Evolutionary conservation across 2,888 invertebrate genomes (phyloP), one percentile per base, ranked within the genome.

Genomic region (Caprella mutica): DNA sequence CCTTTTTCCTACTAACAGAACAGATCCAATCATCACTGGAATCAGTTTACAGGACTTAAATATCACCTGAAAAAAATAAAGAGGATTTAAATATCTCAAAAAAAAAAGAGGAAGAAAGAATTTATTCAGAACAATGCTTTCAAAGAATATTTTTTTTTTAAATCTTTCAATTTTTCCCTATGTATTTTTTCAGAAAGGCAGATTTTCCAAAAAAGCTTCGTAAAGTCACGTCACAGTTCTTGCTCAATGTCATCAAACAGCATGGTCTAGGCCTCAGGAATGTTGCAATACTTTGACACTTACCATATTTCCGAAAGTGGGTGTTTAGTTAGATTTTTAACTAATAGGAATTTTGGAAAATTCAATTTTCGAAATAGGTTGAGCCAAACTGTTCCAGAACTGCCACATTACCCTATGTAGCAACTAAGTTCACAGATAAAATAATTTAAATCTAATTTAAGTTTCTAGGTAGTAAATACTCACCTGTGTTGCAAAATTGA

Each of bases 31-130:
- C 71, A 97, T 80, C 0, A 96, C 96, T 0, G 96, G 96, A 68
- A 96, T 90, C 0, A 96, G 77, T 72, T 97, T 97, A 73, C 96
- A 97, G 72, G 93, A 93, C 73, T 96, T 96, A 72, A 97, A 97
- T 68, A 96, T 94, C 40, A 96, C 84, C 72, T 75, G 68, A 35
- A 52, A 53, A 38, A 33, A 14, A 30, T 19, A 6, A 12, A 8
- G 40, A 40, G 8, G 14, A n/a, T 21, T 19, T n/a, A 9, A 12
- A 6, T n/a, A n/a, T n/a, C n/a, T n/a, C n/a, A n/a, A 35, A 14
- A 35, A 35, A 14, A 35, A 35, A 35, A 35, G 14, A 35, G 14
- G 14, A 35, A 35, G 35, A 35, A 14, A 35, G 35, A 12, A 14
- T 12, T 12, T 12, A 35, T 12, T 12, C 12, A 35, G 14, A 35